These are phyloP conservation scores for Mallateleia sp. DNA, from an alignment of 2,888 invertebrate genomes.

Conservation along the genomic window DNA sequence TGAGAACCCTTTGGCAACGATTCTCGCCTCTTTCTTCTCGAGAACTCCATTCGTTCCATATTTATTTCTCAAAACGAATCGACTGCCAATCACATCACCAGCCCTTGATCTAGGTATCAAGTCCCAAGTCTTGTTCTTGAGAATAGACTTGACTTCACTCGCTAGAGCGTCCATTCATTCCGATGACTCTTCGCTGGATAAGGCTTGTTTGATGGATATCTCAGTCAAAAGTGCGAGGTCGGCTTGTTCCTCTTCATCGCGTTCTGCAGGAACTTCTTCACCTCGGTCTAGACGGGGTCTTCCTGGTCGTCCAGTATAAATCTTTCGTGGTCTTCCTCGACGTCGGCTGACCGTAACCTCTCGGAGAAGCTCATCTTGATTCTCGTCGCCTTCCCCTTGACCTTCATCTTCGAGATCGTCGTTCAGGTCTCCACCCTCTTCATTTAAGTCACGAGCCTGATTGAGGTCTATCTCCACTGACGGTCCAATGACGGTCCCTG, in stretches of 20 bases:
- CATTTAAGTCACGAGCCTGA: too few species aligned
- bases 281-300: conserved; percentile 13
- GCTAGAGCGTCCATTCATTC: conserved; percentile 58
- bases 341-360: too few species aligned
- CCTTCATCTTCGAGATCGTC: too few species aligned
- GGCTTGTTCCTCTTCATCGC: not conserved
- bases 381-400: not conserved
- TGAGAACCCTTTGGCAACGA: conserved; percentile 47
- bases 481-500: too few species aligned
- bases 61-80: conserved; percentile 41
- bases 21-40: conserved; percentile 39
- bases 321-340: conserved; percentile 22
- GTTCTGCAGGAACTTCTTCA: not conserved
- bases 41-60: not conserved
- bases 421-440: too few species aligned
- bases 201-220: conserved; percentile 26
- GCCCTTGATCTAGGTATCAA: conserved; percentile 26
- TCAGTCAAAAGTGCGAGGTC: conserved; percentile 28
- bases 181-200: conserved; percentile 11
- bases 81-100: conserved; percentile 22
- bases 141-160: conserved; percentile 37
- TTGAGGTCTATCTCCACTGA: too few species aligned
- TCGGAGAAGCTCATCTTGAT: not conserved
- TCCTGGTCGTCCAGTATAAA: conserved; percentile 24
- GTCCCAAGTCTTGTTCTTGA: conserved; percentile 60